Evolutionary conservation across 2,113 vertebrate genomes (phyloP).

Genomic region (Gallinago jamesoni): DNA sequence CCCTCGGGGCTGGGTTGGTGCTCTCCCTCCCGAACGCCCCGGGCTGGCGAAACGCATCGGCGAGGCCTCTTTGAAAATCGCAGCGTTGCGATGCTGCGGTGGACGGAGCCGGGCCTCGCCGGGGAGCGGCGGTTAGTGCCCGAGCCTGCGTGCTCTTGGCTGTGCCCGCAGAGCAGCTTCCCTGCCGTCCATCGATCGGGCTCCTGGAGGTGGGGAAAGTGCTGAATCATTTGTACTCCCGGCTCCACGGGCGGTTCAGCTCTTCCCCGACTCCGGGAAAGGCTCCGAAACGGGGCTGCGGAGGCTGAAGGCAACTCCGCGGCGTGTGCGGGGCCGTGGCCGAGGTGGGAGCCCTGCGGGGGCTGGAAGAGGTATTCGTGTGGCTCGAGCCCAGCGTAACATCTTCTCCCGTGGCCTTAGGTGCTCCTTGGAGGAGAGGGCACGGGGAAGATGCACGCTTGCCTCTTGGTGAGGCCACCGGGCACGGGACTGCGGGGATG

Average conservation of each 20-base stretch:
- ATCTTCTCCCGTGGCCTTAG: not conserved
- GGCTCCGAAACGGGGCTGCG: not conserved
- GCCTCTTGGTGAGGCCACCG: not conserved
- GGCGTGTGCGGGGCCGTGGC: not conserved
- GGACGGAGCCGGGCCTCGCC: not conserved
- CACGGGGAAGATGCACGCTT: fast-evolving
- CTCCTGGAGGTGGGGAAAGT: constrained; percentile 60
- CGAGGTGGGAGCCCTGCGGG: not conserved
- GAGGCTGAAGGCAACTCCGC: not conserved
- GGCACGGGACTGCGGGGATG: fast-evolving
- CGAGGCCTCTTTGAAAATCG: not conserved
- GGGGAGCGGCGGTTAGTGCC: not conserved
- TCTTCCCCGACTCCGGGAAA: not conserved
- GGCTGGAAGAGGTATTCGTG: not conserved
- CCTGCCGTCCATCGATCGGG: constrained; percentile 21
- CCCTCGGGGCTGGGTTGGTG: fast-evolving
- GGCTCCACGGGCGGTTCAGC: not conserved
- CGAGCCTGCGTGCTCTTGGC: not conserved
- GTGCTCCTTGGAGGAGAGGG: not conserved
- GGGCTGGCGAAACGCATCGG: not conserved
- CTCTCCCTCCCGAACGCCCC: not conserved
- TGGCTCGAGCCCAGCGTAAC: fast-evolving
- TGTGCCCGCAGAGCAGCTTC: not conserved
- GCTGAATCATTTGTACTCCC: constrained; percentile 75
- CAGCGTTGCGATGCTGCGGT: not conserved